phyloP scores from a whole-genome alignment of 2,888 invertebrate species.

The Microplitis manilae region DNA sequence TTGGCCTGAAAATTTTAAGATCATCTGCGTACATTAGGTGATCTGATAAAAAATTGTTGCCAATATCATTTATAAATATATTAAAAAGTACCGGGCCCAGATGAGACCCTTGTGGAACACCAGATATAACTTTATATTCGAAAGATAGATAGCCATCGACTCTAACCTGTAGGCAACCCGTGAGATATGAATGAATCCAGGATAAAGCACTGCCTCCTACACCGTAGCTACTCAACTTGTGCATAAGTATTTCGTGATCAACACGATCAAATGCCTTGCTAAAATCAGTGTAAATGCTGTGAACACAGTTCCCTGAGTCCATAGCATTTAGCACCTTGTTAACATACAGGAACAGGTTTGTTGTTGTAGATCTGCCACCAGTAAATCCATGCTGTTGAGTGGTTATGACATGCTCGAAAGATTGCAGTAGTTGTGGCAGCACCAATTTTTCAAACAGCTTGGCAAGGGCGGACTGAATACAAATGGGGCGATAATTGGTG shows the following conservation, averaged over 20 bases:
- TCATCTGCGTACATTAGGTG: neutral
- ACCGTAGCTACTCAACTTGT: neutral
- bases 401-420: neutral
- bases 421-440: neutral
- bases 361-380: neutral
- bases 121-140: neutral
- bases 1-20: neutral
- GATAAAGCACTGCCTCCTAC: neutral
- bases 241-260: neutral
- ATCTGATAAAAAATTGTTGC: neutral
- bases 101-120: neutral
- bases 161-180: neutral
- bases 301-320: neutral
- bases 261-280: neutral
- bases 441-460: neutral
- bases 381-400: slow-evolving; percentile 3
- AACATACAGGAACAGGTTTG: neutral
- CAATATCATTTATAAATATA: neutral
- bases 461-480: neutral
- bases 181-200: neutral
- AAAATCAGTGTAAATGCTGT: neutral
- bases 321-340: neutral
- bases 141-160: neutral
- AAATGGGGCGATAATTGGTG: slow-evolving; percentile 1
- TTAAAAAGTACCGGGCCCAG: neutral